phyloP scores from a whole-genome alignment of 2,888 invertebrate genomes.

The Oeneis ivallda region DNA sequence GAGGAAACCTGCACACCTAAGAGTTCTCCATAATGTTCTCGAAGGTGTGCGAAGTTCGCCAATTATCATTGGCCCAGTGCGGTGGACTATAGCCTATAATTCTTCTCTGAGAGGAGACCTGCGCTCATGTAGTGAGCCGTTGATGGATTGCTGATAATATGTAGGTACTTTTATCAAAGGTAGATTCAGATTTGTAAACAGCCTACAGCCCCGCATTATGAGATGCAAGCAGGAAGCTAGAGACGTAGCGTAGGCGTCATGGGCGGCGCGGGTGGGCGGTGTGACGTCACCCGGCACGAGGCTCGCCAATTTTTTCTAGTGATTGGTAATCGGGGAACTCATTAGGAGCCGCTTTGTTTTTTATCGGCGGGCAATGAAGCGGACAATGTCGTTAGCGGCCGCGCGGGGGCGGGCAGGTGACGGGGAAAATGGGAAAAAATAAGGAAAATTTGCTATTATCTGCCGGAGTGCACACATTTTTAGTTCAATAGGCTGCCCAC shows the following conservation, averaged over 20 bases:
- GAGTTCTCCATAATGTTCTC: too few species aligned
- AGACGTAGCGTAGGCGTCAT: background rate
- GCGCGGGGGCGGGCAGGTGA: slow-evolving; percentile 21
- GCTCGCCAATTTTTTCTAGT: slow-evolving; percentile 48
- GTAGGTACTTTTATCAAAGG: too few species aligned
- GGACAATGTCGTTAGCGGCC: slow-evolving; percentile 48
- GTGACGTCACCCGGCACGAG: slow-evolving; percentile 23
- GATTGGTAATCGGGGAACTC: slow-evolving; percentile 56
- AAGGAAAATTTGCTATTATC: background rate
- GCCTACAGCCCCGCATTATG: background rate
- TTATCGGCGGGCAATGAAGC: slow-evolving; percentile 52
- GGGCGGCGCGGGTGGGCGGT: background rate
- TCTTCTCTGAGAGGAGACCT: too few species aligned
- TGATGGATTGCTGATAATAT: too few species aligned
- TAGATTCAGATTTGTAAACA: background rate
- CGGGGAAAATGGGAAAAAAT: slow-evolving; percentile 2
- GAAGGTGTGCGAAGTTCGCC: too few species aligned
- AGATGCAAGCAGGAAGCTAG: background rate
- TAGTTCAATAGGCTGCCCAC: background rate
- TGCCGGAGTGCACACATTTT: background rate
- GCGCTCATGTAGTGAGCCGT: too few species aligned
- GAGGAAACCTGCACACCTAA: too few species aligned
- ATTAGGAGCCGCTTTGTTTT: slow-evolving; percentile 54
- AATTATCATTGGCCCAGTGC: too few species aligned
- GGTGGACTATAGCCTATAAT: too few species aligned